Evolutionary conservation across 2,797 vertebrate species (phyloP), one percentile per base, ranked within the genome.

Genomic region (Calcarius lapponicus): DNA sequence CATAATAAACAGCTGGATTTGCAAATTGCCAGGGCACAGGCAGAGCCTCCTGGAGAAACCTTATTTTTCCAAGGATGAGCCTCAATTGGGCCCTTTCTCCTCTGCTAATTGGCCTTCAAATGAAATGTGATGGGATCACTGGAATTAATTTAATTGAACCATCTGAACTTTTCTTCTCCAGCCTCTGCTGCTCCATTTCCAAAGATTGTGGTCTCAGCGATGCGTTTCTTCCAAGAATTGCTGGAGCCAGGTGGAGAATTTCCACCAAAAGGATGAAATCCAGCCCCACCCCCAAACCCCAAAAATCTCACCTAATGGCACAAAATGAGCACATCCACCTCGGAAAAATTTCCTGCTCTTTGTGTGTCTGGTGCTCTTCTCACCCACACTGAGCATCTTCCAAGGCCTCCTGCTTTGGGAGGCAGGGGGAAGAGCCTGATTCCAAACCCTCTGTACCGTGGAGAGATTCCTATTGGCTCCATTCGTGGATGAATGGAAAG

Each of bases 71-170:
- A 66, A 66, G 82, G 82, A 51, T 2, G 8, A 90, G 88, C 74
- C 86, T 96, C 93, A 81, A 66, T 14, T 11, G 66, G 78, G 80
- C 83, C 80, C 94, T 85, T 96, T 96, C 87, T 96, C 83, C 61
- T 95, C 78, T 78, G 64, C 28, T 97, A 95, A 95, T 89, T 92
- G 83, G 86, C 57, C 93, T 85, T 93, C 34, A 93, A 92, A 97
- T 85, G 71, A 93, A 84, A 94, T 74, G 88, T 45, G 15, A 10
- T 7, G 74, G 26, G 78, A 40, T 18, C 51, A 53, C 54, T 94
- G 94, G 86, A 80, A 87, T 74, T 21, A 29, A 4, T 17, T 38
- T 57, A 12, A 38, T 50, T 70, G 88, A 78, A 34, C 80, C 61
- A 31, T 29, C 57, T 28, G 79, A 83, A 34, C 42, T 65, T 65